phyloP scores from a whole-genome alignment of 2,113 vertebrate species.

The Polypterus senegalus region DNA sequence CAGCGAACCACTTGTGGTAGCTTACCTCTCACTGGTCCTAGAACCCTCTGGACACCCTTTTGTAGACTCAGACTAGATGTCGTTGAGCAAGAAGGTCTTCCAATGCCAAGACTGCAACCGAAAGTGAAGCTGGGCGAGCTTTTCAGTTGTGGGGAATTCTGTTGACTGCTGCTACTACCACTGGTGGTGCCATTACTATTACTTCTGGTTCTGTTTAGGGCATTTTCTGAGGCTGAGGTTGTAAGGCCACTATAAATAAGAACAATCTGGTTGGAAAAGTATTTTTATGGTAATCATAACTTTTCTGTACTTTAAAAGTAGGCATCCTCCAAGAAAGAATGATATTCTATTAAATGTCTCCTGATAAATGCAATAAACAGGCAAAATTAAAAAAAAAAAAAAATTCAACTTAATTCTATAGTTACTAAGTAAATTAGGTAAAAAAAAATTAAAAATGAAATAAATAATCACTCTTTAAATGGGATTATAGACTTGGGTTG shows the following conservation, averaged over 20 bases:
- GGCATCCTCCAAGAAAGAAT: too few species aligned
- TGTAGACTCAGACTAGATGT: constrained; percentile 31
- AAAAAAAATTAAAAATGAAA: too few species aligned
- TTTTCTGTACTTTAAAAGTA: too few species aligned
- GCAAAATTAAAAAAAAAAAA: too few species aligned
- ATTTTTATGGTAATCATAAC: not conserved
- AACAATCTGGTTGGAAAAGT: not conserved
- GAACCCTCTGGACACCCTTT: constrained; percentile 34
- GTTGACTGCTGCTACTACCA: constrained; percentile 55
- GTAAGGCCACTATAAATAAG: constrained; percentile 49
- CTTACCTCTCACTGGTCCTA: constrained; percentile 75
- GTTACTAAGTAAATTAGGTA: too few species aligned
- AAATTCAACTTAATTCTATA: too few species aligned
- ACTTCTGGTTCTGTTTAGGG: constrained; percentile 52
- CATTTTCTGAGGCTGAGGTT: constrained; percentile 58
- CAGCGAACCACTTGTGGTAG: constrained; percentile 23
- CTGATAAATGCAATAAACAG: too few species aligned
- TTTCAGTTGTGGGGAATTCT: constrained; percentile 60
- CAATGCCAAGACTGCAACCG: constrained; percentile 34
- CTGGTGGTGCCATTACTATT: constrained; percentile 54
- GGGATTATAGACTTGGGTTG: too few species aligned
- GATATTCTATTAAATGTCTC: too few species aligned
- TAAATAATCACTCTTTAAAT: too few species aligned
- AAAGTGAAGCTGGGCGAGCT: constrained; percentile 76
- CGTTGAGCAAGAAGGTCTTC: constrained; percentile 24